These are phyloP conservation scores for Caradrina kadenii DNA, from an alignment of 2,888 invertebrate genomes.

Conservation along the genomic window DNA sequence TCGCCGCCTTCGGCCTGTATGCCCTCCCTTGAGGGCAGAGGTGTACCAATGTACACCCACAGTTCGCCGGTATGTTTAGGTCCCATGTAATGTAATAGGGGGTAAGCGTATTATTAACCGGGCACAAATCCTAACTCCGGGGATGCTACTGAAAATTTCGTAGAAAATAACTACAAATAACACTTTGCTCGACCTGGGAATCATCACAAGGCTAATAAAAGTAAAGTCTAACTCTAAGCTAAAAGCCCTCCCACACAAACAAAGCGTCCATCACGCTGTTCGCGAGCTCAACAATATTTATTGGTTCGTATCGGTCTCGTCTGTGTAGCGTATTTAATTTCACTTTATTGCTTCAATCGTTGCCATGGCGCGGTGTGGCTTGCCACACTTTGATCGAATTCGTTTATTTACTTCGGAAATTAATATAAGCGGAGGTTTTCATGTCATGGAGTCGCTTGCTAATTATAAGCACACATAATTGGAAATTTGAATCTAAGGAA, in stretches of 20 bases:
- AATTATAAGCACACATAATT: background rate
- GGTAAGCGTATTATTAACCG: too few relatives aligned
- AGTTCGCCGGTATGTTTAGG: too few relatives aligned
- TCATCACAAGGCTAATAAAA: too few relatives aligned
- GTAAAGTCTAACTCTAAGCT: background rate
- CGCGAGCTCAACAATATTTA: constrained; percentile 37
- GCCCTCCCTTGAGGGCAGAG: too few relatives aligned
- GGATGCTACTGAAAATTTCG: too few relatives aligned
- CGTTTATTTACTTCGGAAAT: constrained; percentile 19
- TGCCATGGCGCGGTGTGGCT: constrained; percentile 38
- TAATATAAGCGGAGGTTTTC: constrained; percentile 1
- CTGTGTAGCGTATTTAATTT: constrained; percentile 71
- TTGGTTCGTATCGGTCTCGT: constrained; percentile 50
- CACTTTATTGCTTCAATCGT: constrained; percentile 66
- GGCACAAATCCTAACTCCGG: too few relatives aligned
- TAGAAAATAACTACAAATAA: too few relatives aligned
- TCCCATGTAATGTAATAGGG: too few relatives aligned
- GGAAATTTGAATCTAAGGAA: background rate
- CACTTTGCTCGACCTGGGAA: too few relatives aligned
- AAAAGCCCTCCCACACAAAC: constrained; percentile 10
- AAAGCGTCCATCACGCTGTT: constrained; percentile 33
- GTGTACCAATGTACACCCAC: too few relatives aligned
- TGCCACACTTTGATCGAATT: constrained; percentile 13
- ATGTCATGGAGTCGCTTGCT: background rate
- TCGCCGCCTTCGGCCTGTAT: too few relatives aligned